Percentiles rank a stretch among this genome's conserved stretches.
phyloP scores from a whole-genome alignment of 2,888 invertebrate genomes.

The Lucinisca nassula region DNA sequence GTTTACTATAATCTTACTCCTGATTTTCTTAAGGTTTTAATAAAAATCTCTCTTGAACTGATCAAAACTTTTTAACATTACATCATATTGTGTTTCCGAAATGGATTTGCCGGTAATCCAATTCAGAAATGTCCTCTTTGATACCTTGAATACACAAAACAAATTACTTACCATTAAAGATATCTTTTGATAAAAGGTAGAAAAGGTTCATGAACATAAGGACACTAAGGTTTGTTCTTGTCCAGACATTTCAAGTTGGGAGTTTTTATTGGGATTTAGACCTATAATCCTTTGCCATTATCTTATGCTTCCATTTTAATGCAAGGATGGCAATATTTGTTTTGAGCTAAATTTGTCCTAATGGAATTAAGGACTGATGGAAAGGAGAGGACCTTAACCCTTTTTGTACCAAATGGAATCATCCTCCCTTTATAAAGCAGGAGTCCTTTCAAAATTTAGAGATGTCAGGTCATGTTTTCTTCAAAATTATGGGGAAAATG shows the following conservation, averaged over 20 bases:
- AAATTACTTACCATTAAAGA: not conserved
- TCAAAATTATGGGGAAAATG: no score
- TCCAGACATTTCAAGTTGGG: not conserved
- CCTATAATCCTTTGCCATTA: not conserved
- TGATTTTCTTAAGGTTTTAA: not conserved
- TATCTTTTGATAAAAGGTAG: not conserved
- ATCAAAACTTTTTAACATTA: not conserved
- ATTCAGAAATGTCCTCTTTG: not conserved
- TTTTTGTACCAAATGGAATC: no score
- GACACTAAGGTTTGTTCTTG: not conserved
- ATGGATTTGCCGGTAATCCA: not conserved
- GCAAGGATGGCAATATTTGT: not conserved
- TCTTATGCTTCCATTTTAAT: not conserved
- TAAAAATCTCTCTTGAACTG: not conserved
- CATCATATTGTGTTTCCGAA: not conserved
- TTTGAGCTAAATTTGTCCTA: not conserved
- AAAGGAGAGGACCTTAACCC: no score
- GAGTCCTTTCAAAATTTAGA: no score
- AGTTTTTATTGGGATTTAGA: not conserved
- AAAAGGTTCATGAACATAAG: not conserved
- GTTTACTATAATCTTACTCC: not conserved
- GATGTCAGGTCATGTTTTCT: no score
- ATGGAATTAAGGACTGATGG: not conserved
- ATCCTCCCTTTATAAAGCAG: no score
- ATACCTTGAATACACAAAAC: constrained; percentile 1